Evolutionary conservation across 2,797 vertebrate species (phyloP), one percentile per base, ranked within the genome.

Genomic region (Coregonus ussuriensis): DNA sequence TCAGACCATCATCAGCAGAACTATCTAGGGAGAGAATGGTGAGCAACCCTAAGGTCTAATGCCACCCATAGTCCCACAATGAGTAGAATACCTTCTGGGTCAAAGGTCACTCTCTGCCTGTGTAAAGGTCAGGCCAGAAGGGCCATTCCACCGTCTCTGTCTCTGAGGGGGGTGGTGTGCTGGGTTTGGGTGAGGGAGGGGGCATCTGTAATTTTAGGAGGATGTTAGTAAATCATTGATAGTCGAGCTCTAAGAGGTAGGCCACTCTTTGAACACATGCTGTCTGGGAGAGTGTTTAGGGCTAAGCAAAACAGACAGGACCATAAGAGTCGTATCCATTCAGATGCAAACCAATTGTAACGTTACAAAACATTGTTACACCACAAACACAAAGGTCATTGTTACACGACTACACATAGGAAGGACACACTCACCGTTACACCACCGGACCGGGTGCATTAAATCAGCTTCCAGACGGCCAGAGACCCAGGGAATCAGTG

Each of bases 211-310:
- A 91, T 90, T 82, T 86, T 87, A 92, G 87, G 79, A 90, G 80
- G 0, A 84, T 83, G 85, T 90, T 86, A 71, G 88, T 91, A 84
- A 93, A 93, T 92, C 87, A 92, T 89, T 94, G 83, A 93, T 92
- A 87, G 84, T 80, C 77, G 68, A 79, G 76, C 14, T 33, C 73
- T 83, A 77, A 84, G 81, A 82, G 79, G 73, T 68, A 81, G 83
- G 79, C 76, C 74, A 79, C 67, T 79, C 77, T 77, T 80, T 80
- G n/a, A 76, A 72, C 79, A 73, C 63, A 80, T 80, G 56, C 52
- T 67, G 72, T 51, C 41, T 74, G 65, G 47, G 66, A 80, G 65
- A 80, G 53, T 21, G 63, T 78, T 35, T 79, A 71, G 53, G 81
- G n/a, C 74, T 65, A 71, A 77, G 73, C 18, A 63, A 25, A 47